Evolutionary conservation across 2,888 invertebrate species (phyloP), one percentile per base, ranked within the genome.

Genomic region (Mesorhabditis spiculigera): DNA sequence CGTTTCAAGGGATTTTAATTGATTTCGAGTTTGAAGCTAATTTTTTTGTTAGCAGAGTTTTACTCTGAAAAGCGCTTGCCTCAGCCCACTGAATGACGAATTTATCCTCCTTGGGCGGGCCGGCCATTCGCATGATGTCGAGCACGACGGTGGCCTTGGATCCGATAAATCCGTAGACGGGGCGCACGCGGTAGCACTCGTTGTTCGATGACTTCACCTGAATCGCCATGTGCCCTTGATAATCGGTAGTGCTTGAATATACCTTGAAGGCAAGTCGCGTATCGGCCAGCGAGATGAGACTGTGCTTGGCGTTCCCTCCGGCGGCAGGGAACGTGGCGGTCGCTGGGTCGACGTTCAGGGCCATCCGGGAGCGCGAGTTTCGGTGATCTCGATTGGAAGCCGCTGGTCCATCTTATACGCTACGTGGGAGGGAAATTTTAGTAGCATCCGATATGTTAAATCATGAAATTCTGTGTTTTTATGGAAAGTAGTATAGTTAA

Each of bases 181-280:
- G 81, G 45, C 77, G 72, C 43, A 81, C 80, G 13, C 78, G 75
- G 68, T 80, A 81, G 66, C 77, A 73, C 4, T 81, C 78, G 68
- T 80, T 81, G 75, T 81, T 81, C 10, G 77, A 77, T 10, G 75
- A 73, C 68, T 75, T 78, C 50, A 79, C 75, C 75, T 77, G 67
- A 10, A 71, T 65, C 10, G 6, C 28, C 28, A 28, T 28, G 28
- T 28, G 28, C 1, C 28, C 28, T 28, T 28, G 28, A 28, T 28
- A 1, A 28, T 28, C 3, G 28, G 28, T 28, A 28, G 28, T 28
- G 28, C 28, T 28, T 28, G 28, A 28, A 28, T 63, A 28, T 44
- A 76, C 78, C 71, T 79, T 78, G 74, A 81, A 80, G 42, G 77
- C 78, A 58, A 75, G 66, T 50, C 78, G 76, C 42, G 69, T 66